phyloP scores from a whole-genome alignment of 1,140 invertebrate genomes.

The Nymphalis io region DNA sequence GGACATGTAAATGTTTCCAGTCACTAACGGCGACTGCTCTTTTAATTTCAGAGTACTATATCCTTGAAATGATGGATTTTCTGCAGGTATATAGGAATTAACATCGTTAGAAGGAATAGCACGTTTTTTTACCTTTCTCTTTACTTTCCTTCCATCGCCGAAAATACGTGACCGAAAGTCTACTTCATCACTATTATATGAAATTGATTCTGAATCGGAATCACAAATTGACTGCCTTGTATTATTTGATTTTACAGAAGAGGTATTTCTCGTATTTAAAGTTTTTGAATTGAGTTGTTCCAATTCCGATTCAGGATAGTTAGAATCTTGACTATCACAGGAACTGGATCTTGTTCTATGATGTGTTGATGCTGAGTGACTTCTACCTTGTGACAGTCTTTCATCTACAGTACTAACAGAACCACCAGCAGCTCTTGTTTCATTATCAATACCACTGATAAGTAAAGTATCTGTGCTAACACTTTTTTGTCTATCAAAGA shows the following conservation, averaged over 20 bases:
- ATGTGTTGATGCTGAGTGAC: slow-evolving; percentile 56
- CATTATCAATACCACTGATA: slow-evolving; percentile 47
- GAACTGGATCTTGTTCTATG: slow-evolving; percentile 60
- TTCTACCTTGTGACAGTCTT: slow-evolving; percentile 48
- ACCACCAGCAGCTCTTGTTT: slow-evolving; percentile 40
- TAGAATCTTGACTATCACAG: slow-evolving; percentile 64
- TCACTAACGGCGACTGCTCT: slow-evolving; percentile 64
- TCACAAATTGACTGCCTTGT: slow-evolving; percentile 48
- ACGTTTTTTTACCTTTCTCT: slow-evolving; percentile 55
- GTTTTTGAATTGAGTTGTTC: slow-evolving; percentile 45
- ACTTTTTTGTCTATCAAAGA: slow-evolving; percentile 47
- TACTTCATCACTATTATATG: slow-evolving; percentile 71
- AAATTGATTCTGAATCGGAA: slow-evolving; percentile 68
- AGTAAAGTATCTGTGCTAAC: slow-evolving; percentile 62
- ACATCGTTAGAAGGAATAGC: slow-evolving; percentile 37
- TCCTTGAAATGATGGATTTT: slow-evolving; percentile 50
- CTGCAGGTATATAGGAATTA: slow-evolving; percentile 44
- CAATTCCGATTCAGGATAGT: slow-evolving; percentile 65
- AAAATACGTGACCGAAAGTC: slow-evolving; percentile 70
- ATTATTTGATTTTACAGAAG: slow-evolving; percentile 39
- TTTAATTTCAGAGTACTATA: slow-evolving; percentile 60
- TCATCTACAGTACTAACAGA: slow-evolving; percentile 54
- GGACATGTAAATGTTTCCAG: slow-evolving; percentile 69
- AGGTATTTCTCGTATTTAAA: slow-evolving; percentile 38
- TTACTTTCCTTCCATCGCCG: slow-evolving; percentile 56